These are phyloP conservation scores for Crambe crambe DNA, from an alignment of 37 sponge, comb jelly and placozoan genomes.

Conservation along the genomic window DNA sequence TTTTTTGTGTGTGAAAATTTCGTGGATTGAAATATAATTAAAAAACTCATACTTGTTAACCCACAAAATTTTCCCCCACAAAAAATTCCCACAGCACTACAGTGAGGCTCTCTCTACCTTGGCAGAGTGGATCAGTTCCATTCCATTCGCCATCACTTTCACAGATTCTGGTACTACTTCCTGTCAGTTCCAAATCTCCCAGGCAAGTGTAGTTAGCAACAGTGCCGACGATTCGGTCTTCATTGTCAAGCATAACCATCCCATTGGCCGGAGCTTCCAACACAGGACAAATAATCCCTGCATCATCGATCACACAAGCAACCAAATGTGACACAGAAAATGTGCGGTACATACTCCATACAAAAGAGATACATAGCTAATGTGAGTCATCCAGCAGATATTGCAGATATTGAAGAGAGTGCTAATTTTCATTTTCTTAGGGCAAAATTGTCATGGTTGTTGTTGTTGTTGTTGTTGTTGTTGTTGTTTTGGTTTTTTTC, in stretches of 20 bases:
- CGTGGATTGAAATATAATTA: no score
- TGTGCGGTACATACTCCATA: background rate
- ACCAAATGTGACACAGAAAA: no score
- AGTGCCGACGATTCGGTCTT: background rate
- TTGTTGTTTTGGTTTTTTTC: no score
- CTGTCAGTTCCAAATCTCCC: background rate
- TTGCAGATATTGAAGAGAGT: background rate
- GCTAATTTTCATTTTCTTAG: no score
- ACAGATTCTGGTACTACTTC: conserved; percentile 12
- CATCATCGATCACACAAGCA: background rate
- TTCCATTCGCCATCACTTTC: conserved; percentile 7
- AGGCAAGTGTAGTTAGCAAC: background rate
- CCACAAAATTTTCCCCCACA: no score
- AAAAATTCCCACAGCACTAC: no score
- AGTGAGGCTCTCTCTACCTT: conserved; percentile 4
- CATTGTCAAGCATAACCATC: background rate
- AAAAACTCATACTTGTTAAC: no score
- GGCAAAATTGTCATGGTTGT: no score
- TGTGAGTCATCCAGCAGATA: background rate
- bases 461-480: no score
- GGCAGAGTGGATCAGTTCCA: conserved; percentile 13
- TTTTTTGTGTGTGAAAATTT: no score
- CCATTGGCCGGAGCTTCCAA: background rate
- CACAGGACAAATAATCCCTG: background rate
- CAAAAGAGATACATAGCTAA: background rate